These are phyloP conservation scores for Geotrupes spiniger DNA, from an alignment of 2,888 invertebrate species.

Conservation along the genomic window DNA sequence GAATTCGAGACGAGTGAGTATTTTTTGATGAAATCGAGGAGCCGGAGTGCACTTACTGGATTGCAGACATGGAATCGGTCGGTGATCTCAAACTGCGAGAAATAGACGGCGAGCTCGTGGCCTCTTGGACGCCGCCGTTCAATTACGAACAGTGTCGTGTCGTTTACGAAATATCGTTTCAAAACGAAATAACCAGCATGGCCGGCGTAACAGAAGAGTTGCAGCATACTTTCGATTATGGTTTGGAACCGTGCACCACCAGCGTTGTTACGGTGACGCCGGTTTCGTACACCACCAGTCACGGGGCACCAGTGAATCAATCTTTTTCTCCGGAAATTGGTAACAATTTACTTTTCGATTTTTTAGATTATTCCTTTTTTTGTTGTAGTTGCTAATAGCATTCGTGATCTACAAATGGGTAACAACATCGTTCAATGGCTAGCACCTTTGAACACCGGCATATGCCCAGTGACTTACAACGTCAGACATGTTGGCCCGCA, in stretches of 20 bases:
- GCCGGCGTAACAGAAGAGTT: slow-evolving; percentile 3
- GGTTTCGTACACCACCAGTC: slow-evolving; percentile 13
- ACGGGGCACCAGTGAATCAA: slow-evolving; percentile 1
- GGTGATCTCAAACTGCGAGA: slow-evolving; percentile 5
- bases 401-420: no score
- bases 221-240: slow-evolving; percentile 6
- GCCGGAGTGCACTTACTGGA: no score
- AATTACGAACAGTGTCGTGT: slow-evolving; percentile 19
- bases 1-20: slow-evolving; percentile 18
- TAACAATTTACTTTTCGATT: no score
- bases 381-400: no score
- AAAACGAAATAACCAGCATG: slow-evolving; percentile 10
- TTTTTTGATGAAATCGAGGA: not conserved
- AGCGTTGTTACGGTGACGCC: slow-evolving; percentile 15
- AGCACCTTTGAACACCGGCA: no score
- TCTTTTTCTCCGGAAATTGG: slow-evolving; percentile 4
- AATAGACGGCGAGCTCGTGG: slow-evolving; percentile 4
- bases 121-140: slow-evolving; percentile 15
- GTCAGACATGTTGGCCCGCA: no score
- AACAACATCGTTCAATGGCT: no score
- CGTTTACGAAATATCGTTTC: slow-evolving; percentile 14
- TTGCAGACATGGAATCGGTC: slow-evolving; percentile 16
- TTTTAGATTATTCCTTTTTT: no score
- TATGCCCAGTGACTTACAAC: no score
- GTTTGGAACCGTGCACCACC: slow-evolving; percentile 14